Conservation (phyloP, 2,113 vertebrate genomes). For the Pungitius pungitius region DNA sequence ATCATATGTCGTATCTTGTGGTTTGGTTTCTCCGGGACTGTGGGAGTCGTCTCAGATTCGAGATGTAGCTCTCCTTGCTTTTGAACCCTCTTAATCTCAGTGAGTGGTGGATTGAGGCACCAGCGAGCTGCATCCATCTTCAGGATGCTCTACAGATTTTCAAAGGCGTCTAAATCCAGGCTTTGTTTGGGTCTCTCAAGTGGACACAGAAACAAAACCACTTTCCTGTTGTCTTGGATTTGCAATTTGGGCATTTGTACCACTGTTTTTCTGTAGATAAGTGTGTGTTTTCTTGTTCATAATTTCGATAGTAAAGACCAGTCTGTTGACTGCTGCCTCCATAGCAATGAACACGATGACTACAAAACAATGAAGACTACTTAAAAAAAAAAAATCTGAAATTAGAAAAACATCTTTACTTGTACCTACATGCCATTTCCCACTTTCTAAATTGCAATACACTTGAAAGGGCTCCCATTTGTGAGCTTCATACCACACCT, state of each 20-base stretch:
- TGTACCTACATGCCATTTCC: conserved; percentile 25
- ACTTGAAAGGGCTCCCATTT: conserved; percentile 34
- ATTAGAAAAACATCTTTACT: conserved; percentile 10
- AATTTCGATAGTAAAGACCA: not conserved
- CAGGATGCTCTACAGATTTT: conserved; percentile 39
- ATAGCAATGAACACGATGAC: not conserved
- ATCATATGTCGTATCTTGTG: not conserved
- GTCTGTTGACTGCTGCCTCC: not conserved
- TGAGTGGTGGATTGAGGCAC: conserved; percentile 36
- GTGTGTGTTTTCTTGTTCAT: not conserved
- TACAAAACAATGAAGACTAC: not conserved
- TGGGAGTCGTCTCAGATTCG: not conserved
- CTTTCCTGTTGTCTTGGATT: conserved; percentile 20
- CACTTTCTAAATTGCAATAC: conserved; percentile 38
- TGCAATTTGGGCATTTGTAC: conserved; percentile 23
- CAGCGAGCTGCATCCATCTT: conserved; percentile 47
- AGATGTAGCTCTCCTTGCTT: conserved; percentile 7
- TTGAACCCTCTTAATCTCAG: conserved; percentile 33
- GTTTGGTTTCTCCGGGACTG: not conserved
- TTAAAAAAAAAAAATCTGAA: conserved; percentile 5
- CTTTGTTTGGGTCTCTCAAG: conserved; percentile 35
- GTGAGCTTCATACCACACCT: conserved; percentile 37
- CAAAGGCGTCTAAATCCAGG: conserved; percentile 45
- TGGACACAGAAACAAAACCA: conserved; percentile 48
- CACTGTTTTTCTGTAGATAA: conserved; percentile 7